Evolutionary conservation across 2,113 vertebrate genomes (phyloP), one percentile per base, ranked within the genome.

Genomic region (Ciconia maguari): DNA sequence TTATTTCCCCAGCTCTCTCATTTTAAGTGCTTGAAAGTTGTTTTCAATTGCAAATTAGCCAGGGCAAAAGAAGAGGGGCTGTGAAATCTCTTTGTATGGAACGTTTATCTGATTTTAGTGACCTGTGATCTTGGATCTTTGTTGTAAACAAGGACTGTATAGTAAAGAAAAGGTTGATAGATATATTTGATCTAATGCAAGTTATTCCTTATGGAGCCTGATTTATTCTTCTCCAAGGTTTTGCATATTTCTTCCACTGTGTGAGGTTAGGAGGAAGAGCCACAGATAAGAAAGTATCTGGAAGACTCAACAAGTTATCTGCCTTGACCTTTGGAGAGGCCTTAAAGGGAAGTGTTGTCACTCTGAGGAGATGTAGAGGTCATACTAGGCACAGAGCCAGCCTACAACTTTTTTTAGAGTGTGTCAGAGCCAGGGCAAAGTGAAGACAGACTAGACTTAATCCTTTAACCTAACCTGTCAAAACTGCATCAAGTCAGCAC

Each of bases 281-380:
- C 12, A n/a, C 82, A 95, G 98, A 98, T 98, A 98, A 98, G 93
- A 83, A 96, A 93, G 86, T 97, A 97, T 97, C 96, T 94, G 34
- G 68, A 91, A 96, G 92, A 84, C 70, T 96, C 77, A 72, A 91
- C 92, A 98, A 98, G 98, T 98, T 98, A 98, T 98, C 98, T 97
- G 94, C 89, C 82, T 83, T 90, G 97, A 98, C 98, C 98, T 98
- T 96, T 98, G 94, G 94, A 98, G 97, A 97, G 97, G 97, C 97
- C 97, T 95, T 97, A 94, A 93, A 98, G 96, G 92, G 94, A 97
- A 98, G 98, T 98, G 98, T 98, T 98, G 98, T 98, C 98, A 98
- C 96, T 97, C 90, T 24, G 87, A 95, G 97, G 96, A 98, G 97
- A 98, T 97, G 96, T 97, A 94, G 93, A 98, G 97, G 98, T 97